These are phyloP conservation scores for Pitta sordida DNA, from an alignment of 2,113 vertebrate genomes.

Conservation along the genomic window DNA sequence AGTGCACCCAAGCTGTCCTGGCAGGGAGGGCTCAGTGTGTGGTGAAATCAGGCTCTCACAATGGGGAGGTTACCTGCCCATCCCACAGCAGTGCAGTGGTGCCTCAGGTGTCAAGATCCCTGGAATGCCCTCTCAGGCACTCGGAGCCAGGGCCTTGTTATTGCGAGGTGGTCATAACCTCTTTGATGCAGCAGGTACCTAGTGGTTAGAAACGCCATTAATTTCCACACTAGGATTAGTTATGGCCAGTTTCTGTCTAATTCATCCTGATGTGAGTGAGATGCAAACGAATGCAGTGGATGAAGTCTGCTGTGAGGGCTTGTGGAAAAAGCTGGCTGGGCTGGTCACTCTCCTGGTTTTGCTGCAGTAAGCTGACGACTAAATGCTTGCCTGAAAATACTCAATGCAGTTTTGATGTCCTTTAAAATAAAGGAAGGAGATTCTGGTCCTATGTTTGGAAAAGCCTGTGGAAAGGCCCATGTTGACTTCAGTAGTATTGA, in stretches of 20 bases:
- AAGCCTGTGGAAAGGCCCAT: background rate
- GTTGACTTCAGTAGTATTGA: background rate
- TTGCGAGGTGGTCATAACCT: background rate
- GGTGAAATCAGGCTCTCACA: background rate
- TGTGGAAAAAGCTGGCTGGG: background rate
- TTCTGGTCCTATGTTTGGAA: background rate
- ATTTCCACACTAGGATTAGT: background rate
- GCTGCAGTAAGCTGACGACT: background rate
- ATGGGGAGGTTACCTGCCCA: background rate
- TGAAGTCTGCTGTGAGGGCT: background rate
- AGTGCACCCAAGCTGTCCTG: background rate
- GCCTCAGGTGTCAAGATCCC: background rate
- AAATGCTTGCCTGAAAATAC: background rate
- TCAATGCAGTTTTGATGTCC: background rate
- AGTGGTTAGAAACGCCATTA: background rate
- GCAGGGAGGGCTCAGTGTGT: background rate
- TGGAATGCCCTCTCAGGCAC: background rate
- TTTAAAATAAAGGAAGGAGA: background rate
- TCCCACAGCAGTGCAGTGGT: background rate
- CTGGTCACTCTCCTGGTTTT: background rate
- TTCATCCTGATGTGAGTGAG: background rate
- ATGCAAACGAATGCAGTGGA: background rate
- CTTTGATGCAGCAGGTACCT: background rate
- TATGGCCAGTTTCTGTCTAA: background rate
- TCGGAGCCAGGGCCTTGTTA: background rate